These are phyloP conservation scores for Virgularia gustaviana DNA, from an alignment of 92 coral and sea anemone genomes.

Conservation along the genomic window DNA sequence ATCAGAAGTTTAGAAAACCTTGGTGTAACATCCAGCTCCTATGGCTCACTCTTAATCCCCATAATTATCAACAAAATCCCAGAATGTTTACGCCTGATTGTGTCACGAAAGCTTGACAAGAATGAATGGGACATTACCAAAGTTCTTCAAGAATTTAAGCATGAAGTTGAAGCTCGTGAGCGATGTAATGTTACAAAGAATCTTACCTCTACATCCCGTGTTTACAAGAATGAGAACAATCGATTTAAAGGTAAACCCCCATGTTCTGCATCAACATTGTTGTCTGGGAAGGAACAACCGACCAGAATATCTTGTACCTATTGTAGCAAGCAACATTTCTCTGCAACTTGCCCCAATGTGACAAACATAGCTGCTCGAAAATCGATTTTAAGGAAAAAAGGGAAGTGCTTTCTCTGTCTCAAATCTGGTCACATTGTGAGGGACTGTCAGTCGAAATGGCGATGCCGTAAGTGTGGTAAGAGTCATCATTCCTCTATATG, in stretches of 20 bases:
- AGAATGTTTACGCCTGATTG: not conserved
- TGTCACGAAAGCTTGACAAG: not conserved
- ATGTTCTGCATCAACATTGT: conserved; percentile 2
- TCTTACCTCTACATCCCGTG: not conserved
- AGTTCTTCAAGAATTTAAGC: not conserved
- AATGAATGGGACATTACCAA: no score
- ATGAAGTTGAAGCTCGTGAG: not conserved
- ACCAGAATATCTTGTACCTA: conserved; percentile 1
- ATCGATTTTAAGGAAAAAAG: conserved; percentile 4
- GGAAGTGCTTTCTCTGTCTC: conserved; percentile 22
- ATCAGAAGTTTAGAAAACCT: no score
- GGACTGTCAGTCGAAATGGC: conserved; percentile 8
- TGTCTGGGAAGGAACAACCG: conserved; percentile 14
- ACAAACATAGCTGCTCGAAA: not conserved
- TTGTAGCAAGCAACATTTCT: conserved; percentile 5
- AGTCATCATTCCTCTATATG: conserved; percentile 19
- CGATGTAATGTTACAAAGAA: not conserved
- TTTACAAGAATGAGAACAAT: no score
- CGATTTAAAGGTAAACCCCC: not conserved
- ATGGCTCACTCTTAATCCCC: no score
- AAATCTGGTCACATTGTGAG: conserved; percentile 28
- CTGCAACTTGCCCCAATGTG: not conserved
- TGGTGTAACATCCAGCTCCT: no score
- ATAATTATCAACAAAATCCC: not conserved
- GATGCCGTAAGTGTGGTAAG: not conserved